Evolutionary conservation across 1,140 invertebrate species (phyloP).

Genomic region (Diuraphis noxia): DNA sequence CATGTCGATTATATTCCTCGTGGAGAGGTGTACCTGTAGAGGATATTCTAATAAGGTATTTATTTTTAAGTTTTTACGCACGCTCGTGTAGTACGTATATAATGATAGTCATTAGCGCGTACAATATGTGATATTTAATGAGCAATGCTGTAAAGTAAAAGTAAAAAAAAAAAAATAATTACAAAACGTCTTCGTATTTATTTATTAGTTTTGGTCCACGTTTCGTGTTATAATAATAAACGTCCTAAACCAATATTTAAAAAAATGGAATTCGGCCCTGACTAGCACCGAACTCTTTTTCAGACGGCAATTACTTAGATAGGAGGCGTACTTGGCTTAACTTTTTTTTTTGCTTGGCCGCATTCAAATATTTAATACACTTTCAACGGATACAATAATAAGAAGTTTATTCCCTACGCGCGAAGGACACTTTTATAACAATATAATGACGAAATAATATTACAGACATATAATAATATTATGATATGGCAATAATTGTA

Average conservation of each 20-base stretch:
- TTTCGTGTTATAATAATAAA: neutral
- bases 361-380: neutral
- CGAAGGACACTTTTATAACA: conserved; percentile 8
- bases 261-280: neutral
- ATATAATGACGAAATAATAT: conserved; percentile 4
- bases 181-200: neutral
- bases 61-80: neutral
- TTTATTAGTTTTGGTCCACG: neutral
- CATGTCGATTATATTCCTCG: neutral
- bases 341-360: neutral
- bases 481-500: conserved; percentile 7
- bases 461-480: conserved; percentile 5
- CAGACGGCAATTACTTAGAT: neutral
- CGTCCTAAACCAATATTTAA: neutral
- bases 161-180: neutral
- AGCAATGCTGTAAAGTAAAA: neutral
- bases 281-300: neutral
- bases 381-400: neutral
- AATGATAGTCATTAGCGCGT: neutral
- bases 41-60: conserved; percentile 8
- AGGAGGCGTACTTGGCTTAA: neutral
- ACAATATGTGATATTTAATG: neutral
- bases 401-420: neutral
- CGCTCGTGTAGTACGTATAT: neutral
- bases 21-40: neutral